Evolutionary conservation across 2,113 vertebrate species (phyloP), one percentile per base, ranked within the genome.

Genomic region (Nibea coibor): DNA sequence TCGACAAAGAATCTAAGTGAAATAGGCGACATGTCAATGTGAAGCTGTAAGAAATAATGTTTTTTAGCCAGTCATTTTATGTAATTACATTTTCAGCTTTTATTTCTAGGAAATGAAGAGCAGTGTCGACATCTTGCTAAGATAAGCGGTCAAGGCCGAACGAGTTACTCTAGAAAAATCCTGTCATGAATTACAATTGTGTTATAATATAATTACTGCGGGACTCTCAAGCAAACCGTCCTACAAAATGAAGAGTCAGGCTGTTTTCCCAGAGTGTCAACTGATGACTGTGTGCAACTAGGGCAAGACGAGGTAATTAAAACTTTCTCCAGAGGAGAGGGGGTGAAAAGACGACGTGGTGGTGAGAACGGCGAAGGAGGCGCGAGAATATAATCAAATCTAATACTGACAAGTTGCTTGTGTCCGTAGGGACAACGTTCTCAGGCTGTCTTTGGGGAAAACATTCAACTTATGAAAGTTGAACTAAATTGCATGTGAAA

Each of bases 211-310:
- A 64, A 71, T 10, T 64, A 28, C 43, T 43, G 63, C 2, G n/a
- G 31, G 15, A 43, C 43, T 62, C 56, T 47, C 20, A 54, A 81
- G n/a, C 39, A 24, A 54, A 11, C 35, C 26, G 50, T 43, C 31
- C 20, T 10, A 7, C 11, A 73, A 54, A 83, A 43, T 47, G 51
- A 80, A 8, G 39, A 56, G 54, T 77, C 56, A 63, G 58, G 67
- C 51, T 54, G 35, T 76, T 81, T 78, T 24, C 42, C 54, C 24
- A 67, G 62, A 72, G 53, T 67, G 68, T 78, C 7, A 2, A 80
- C 77, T 54, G 48, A 84, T 77, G 59, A 69, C 43, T 70, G 53
- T 35, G 58, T 48, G 42, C 53, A 61, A 48, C 51, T 45, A 56
- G 53, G 53, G 45, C 0, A 39, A 16, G 54, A 20, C 0, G 15